Conservation (phyloP, 2,888 invertebrate species). For the Andrena minutula region DNA sequence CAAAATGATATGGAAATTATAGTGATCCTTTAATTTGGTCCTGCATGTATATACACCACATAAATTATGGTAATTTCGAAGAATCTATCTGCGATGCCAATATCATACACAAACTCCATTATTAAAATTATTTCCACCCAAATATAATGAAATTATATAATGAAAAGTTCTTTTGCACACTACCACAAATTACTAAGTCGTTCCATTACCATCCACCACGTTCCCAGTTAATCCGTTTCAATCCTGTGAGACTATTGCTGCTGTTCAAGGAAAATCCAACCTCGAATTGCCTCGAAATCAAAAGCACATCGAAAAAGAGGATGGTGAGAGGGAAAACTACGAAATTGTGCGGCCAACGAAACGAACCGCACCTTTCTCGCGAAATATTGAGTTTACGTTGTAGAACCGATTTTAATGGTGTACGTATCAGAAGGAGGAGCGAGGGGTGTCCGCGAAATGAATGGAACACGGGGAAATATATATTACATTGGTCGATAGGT, state of each 20-base stretch:
- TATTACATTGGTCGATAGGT: background rate
- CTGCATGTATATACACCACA: no score
- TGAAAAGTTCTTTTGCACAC: background rate
- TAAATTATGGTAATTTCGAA: no score
- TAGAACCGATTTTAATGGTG: slow-evolving; percentile 45
- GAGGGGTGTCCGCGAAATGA: slow-evolving; percentile 2
- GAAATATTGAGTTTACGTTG: slow-evolving; percentile 40
- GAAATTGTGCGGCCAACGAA: slow-evolving; percentile 16
- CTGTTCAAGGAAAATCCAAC: slow-evolving; percentile 12
- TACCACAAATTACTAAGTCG: slow-evolving; percentile 4
- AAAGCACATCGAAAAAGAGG: slow-evolving; percentile 8
- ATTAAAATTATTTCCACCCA: no score
- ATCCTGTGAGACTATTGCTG: background rate
- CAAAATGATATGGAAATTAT: no score
- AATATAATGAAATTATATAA: no score
- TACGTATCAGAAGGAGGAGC: background rate
- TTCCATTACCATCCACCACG: slow-evolving; percentile 19
- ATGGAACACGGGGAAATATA: slow-evolving; percentile 1
- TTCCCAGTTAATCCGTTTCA: background rate
- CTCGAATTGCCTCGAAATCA: slow-evolving; percentile 27
- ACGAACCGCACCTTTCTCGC: background rate
- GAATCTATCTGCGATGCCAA: no score
- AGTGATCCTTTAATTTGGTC: no score
- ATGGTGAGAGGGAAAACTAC: slow-evolving; percentile 9
- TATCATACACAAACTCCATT: no score